phyloP scores from a whole-genome alignment of 1,140 invertebrate species.

The Daktulosphaira vitifoliae region DNA sequence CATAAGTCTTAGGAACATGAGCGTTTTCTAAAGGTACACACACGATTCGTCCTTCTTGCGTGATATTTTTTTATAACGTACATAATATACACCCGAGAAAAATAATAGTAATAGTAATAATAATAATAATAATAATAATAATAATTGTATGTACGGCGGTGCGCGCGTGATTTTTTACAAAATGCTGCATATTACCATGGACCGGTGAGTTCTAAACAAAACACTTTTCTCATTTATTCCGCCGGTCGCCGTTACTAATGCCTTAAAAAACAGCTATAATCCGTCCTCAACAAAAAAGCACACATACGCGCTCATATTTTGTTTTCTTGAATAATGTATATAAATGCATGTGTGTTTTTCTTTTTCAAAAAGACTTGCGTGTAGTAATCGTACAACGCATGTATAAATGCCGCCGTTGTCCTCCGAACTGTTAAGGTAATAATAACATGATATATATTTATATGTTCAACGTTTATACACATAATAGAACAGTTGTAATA shows the following conservation, averaged over 20 bases:
- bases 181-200: constrained; percentile 27
- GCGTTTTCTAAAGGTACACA: constrained; percentile 8
- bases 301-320: constrained; percentile 7
- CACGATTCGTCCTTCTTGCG: constrained; percentile 18
- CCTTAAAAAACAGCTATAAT: constrained; percentile 20
- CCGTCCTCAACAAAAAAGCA: constrained; percentile 10
- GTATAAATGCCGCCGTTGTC: not conserved
- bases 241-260: constrained; percentile 28
- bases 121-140: constrained; percentile 24
- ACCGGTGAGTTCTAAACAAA: constrained; percentile 24
- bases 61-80: constrained; percentile 15
- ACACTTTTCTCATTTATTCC: constrained; percentile 27
- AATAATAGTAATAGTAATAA: not conserved
- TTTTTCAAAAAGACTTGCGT: constrained; percentile 21
- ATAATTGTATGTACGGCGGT: constrained; percentile 29
- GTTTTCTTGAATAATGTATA: constrained; percentile 24
- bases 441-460: too few relatives aligned
- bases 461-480: too few relatives aligned
- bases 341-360: constrained; percentile 4
- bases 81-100: too few relatives aligned
- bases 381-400: constrained; percentile 3
- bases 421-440: not conserved
- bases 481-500: too few relatives aligned
- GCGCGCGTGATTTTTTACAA: constrained; percentile 32
- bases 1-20: constrained; percentile 12